Base-by-base conservation (phyloP, 2,888 invertebrate species). In the Pammene fasciana region DNA sequence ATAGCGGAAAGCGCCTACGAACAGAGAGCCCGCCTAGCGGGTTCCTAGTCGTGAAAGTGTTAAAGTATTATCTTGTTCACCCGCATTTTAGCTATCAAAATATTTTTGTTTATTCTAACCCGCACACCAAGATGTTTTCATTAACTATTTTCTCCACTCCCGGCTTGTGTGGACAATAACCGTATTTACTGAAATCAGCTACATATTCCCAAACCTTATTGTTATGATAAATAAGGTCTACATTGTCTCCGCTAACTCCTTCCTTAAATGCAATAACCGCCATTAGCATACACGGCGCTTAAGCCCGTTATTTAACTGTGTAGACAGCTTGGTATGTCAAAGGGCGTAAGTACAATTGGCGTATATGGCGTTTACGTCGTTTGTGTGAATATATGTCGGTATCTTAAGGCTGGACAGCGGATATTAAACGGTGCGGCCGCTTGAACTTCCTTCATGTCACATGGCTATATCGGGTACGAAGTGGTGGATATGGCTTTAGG, bases 381-480 rank as follows among this genome's bases (percentile, higher is more conserved):
- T 50, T 54, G 34, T 54, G 26, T 54, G 6, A 36, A 36, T 64
- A 18, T 41, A 48, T 52, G 57, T 52, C 50, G 41, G 48, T 50
- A 18, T 52, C 68, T 68, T 59, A 52, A 68, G 56, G 52, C 64
- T 72, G 75, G 75, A 18, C 45, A 7, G 50, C 82, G 82, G 82
- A 82, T 79, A 82, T 82, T 79, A 79, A 80, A 78, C 76, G 70
- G 74, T 62, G 72, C 75, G 74, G 70, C 65, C 74, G 72, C 67
- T 64, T 48, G 66, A 45, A 64, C 57, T 68, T 64, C 64, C 64
- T 59, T 57, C 45, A 13, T 45, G 66, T 38, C 14, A 56, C 52
- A 43, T 54, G 38, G 41, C 18, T 26, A 43, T 59, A 52, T 52
- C 36, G 52, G 38, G n/a, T 18, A 16, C n/a, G 18, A 64, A 68